Conservation (phyloP, 2,888 invertebrate genomes). For the Diplazon laetatorius region DNA sequence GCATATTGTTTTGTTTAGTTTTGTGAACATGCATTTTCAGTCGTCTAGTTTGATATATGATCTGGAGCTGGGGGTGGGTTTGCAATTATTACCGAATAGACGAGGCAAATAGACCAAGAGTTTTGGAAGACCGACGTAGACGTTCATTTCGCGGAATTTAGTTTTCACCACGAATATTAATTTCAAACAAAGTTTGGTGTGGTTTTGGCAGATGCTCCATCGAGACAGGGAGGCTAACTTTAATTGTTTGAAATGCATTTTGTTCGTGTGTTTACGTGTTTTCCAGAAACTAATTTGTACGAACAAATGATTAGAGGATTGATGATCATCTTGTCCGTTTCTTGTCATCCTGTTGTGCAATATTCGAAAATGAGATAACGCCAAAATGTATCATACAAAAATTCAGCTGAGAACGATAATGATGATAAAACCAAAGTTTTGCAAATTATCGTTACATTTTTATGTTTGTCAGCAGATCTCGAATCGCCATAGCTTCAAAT, state of each 20-base stretch:
- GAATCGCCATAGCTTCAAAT: too few species aligned
- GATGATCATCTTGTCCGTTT: conserved; percentile 7
- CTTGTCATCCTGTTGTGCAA: too few species aligned
- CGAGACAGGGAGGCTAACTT: conserved; percentile 23
- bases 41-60: not conserved
- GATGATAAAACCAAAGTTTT: too few species aligned
- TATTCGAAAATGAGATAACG: too few species aligned
- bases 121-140: conserved; percentile 12
- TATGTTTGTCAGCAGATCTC: not conserved
- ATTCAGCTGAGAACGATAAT: too few species aligned
- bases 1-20: not conserved
- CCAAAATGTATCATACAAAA: too few species aligned
- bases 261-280: conserved; percentile 10
- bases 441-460: not conserved
- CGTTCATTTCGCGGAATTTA: conserved; percentile 45
- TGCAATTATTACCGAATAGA: conserved; percentile 54
- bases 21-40: not conserved
- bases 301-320: conserved; percentile 24
- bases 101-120: conserved; percentile 30
- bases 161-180: conserved; percentile 57
- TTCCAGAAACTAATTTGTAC: conserved; percentile 4
- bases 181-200: conserved; percentile 46
- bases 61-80: not conserved
- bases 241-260: conserved; percentile 18
- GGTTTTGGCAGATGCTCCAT: conserved; percentile 32